Percentiles rank a stretch among this genome's conserved stretches.
phyloP scores from a whole-genome alignment of 2,797 vertebrate genomes.

The Ptychobarbus kaznakovi region DNA sequence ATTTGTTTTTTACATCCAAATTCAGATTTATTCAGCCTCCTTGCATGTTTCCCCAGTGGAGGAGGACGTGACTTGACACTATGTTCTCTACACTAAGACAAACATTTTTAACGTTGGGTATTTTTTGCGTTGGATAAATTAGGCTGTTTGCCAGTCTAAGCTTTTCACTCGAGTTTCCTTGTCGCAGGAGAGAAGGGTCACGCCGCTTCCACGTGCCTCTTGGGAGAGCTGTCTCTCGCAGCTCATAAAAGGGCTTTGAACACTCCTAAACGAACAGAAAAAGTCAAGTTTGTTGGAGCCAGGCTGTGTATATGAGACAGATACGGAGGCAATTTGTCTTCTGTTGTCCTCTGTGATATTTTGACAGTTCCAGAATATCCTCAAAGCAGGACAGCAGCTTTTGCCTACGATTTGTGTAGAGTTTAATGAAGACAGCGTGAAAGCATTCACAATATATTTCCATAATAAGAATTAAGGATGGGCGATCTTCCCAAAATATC shows the following conservation, averaged over 20 bases:
- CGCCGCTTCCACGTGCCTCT: slow-evolving; percentile 14
- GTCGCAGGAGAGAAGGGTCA: slow-evolving; percentile 39
- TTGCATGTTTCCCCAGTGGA: slow-evolving; percentile 12
- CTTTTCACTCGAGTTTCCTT: slow-evolving; percentile 18
- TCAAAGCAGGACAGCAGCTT: slow-evolving; percentile 6
- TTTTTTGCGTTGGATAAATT: slow-evolving; percentile 56
- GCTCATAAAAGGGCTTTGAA: slow-evolving; percentile 41
- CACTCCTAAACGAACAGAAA: slow-evolving; percentile 44
- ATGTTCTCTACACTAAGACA: slow-evolving; percentile 33
- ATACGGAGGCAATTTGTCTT: slow-evolving; percentile 56
- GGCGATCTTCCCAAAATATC: no score
- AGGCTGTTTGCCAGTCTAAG: slow-evolving; percentile 39
- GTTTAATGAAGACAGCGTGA: background rate
- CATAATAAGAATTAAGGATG: background rate
- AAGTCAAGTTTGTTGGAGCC: slow-evolving; percentile 45
- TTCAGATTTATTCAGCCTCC: slow-evolving; percentile 35
- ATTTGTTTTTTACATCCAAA: background rate
- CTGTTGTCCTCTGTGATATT: slow-evolving; percentile 24
- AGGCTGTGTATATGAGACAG: slow-evolving; percentile 20
- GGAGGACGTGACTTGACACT: slow-evolving; percentile 22
- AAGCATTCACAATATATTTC: background rate
- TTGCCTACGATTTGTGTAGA: background rate
- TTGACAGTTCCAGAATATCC: slow-evolving; percentile 27
- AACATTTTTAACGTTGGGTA: slow-evolving; percentile 45
- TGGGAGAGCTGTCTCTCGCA: slow-evolving; percentile 42